These are phyloP conservation scores for Pantherophis alleghaniensis DNA, from an alignment of 2,797 vertebrate genomes.

Conservation along the genomic window DNA sequence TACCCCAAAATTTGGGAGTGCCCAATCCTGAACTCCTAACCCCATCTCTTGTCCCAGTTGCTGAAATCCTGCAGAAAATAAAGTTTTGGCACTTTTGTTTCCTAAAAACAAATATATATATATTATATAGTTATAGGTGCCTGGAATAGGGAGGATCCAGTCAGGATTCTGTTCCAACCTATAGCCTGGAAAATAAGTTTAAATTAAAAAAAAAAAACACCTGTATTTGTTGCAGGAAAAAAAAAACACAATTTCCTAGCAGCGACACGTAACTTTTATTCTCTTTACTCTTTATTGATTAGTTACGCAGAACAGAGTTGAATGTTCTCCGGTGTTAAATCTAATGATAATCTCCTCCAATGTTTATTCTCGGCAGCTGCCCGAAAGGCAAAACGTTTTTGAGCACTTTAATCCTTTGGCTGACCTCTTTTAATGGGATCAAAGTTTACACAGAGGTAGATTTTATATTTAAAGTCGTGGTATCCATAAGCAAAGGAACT, in stretches of 20 bases:
- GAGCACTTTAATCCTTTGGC: background rate
- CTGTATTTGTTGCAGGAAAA: background rate
- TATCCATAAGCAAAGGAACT: constrained; percentile 13
- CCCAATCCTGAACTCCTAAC: background rate
- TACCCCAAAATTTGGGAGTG: background rate
- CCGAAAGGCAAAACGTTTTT: constrained; percentile 15
- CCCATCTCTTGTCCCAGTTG: background rate
- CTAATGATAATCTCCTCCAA: constrained; percentile 3
- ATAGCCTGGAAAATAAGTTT: background rate
- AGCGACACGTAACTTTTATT: background rate
- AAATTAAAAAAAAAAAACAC: background rate
- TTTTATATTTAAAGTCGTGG: background rate
- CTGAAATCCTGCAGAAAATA: background rate
- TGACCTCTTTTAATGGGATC: background rate
- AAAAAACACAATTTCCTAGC: background rate
- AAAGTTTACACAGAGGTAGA: background rate
- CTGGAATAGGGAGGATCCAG: background rate
- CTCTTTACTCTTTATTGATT: background rate
- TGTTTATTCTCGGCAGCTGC: background rate
- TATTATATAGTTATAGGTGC: background rate
- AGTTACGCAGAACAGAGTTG: background rate
- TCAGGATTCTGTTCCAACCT: background rate
- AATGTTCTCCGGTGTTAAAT: constrained; percentile 14
- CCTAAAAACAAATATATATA: background rate
- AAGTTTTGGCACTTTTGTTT: background rate